Evolutionary conservation across 2,797 vertebrate species (phyloP).

Genomic region (Myotis myotis): DNA sequence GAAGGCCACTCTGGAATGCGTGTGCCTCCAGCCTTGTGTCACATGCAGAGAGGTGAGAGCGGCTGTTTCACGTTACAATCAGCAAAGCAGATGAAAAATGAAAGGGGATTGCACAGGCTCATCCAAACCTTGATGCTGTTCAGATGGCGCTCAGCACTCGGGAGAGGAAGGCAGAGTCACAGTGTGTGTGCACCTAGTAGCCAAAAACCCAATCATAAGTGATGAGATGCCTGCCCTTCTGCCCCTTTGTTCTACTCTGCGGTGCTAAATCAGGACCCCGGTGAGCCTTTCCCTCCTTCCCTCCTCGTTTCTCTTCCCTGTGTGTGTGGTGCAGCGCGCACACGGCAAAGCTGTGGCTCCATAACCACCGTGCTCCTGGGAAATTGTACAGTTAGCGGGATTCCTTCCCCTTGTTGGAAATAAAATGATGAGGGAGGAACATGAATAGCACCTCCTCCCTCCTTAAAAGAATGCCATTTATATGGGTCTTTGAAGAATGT

Average conservation of each 20-base stretch:
- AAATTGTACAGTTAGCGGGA: conserved; percentile 64
- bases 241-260: neutral
- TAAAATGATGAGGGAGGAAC: conserved; percentile 58
- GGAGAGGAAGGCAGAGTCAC: neutral
- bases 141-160: neutral
- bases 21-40: conserved; percentile 66
- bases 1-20: conserved; percentile 73
- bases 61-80: conserved; percentile 61
- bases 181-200: neutral
- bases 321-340: no score
- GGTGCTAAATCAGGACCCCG: conserved; percentile 31
- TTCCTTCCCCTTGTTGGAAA: conserved; percentile 66
- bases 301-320: neutral
- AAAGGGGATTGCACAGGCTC: neutral
- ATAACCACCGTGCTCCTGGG: conserved; percentile 56
- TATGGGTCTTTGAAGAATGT: conserved; percentile 70
- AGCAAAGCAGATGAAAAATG: conserved; percentile 38
- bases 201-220: neutral
- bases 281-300: neutral
- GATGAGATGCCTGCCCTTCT: conserved; percentile 33
- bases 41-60: conserved; percentile 25
- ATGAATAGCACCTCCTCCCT: conserved; percentile 39
- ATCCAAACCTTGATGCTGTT: conserved; percentile 13
- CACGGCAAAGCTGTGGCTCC: conserved; percentile 51
- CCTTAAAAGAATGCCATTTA: conserved; percentile 64